These are phyloP conservation scores for Chionomys nivalis DNA, from an alignment of 2,113 vertebrate species.

Conservation along the genomic window DNA sequence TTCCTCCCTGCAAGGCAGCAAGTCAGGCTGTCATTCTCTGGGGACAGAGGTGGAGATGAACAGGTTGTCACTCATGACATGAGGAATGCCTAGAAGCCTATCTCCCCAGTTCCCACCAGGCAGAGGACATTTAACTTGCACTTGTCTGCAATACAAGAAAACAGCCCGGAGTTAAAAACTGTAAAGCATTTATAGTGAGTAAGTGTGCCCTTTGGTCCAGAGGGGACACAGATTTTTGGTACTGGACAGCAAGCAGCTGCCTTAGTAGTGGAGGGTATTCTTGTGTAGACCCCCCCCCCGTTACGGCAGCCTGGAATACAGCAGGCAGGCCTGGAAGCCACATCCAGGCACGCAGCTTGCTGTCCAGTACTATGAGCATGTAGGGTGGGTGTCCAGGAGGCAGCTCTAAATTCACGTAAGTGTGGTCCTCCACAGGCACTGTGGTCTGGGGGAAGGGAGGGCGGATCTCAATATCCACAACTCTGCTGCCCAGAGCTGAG, in stretches of 20 bases:
- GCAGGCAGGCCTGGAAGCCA: background rate
- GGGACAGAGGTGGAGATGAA: too few relatives aligned
- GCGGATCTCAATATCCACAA: too few relatives aligned
- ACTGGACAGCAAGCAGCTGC: background rate
- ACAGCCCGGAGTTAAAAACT: background rate
- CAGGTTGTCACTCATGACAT: too few relatives aligned
- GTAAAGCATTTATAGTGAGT: background rate
- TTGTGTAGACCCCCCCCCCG: background rate
- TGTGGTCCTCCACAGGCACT: background rate
- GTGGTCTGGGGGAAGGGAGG: too few relatives aligned
- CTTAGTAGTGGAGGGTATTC: background rate
- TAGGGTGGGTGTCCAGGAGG: background rate
- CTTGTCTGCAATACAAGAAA: background rate
- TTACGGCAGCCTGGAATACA: too few relatives aligned
- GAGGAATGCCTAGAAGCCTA: background rate
- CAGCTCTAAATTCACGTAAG: rapidly evolving
- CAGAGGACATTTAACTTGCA: too few relatives aligned
- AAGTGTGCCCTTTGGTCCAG: rapidly evolving
- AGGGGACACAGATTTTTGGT: background rate
- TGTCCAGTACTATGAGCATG: too few relatives aligned
- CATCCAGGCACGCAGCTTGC: background rate
- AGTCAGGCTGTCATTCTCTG: too few relatives aligned
- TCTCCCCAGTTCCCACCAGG: background rate
- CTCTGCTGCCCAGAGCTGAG: background rate
- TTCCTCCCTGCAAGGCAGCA: background rate